A percentile compares a stretch with the other conserved stretches of the same genome.
Evolutionary conservation across 1,140 invertebrate species (phyloP).

Genomic region (Goniozus legneri): DNA sequence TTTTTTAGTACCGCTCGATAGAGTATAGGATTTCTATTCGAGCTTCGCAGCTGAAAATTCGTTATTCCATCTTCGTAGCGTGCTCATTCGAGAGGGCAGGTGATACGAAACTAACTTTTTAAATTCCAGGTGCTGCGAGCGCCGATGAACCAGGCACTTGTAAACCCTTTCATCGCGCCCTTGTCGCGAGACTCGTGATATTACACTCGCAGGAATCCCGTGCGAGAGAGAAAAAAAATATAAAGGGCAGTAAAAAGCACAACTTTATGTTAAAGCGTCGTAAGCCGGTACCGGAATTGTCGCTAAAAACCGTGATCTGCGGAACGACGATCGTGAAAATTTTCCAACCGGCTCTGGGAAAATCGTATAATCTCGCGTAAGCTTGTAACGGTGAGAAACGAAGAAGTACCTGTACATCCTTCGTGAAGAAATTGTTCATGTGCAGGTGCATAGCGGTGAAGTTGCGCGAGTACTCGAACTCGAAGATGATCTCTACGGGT

Average conservation of each 20-base stretch:
- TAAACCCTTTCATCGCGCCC: too few species aligned
- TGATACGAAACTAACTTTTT: too few species aligned
- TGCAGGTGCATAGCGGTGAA: conserved; percentile 73
- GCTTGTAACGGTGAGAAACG: conserved; percentile 6
- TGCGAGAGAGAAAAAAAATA: conserved; percentile 1
- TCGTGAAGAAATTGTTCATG: conserved; percentile 64
- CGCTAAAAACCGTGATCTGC: conserved; percentile 10
- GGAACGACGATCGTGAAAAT: conserved; percentile 17
- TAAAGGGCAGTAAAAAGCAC: conserved; percentile 4
- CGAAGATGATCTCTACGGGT: conserved; percentile 67
- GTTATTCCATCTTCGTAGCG: too few species aligned
- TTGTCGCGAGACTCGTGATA: background rate
- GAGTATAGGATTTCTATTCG: too few species aligned
- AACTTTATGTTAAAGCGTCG: background rate
- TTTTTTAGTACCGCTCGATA: background rate
- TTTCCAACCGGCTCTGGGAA: too few species aligned
- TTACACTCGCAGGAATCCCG: background rate
- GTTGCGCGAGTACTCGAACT: conserved; percentile 72
- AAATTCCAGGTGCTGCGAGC: too few species aligned
- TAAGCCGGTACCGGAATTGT: conserved; percentile 15
- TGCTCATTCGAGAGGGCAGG: too few species aligned
- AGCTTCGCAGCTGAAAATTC: too few species aligned
- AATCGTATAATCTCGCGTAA: conserved; percentile 15
- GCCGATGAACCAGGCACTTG: too few species aligned
- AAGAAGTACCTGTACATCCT: conserved; percentile 62